Base-by-base conservation (phyloP, 1,140 invertebrate genomes). In the Pentalonia nigronervosa region DNA sequence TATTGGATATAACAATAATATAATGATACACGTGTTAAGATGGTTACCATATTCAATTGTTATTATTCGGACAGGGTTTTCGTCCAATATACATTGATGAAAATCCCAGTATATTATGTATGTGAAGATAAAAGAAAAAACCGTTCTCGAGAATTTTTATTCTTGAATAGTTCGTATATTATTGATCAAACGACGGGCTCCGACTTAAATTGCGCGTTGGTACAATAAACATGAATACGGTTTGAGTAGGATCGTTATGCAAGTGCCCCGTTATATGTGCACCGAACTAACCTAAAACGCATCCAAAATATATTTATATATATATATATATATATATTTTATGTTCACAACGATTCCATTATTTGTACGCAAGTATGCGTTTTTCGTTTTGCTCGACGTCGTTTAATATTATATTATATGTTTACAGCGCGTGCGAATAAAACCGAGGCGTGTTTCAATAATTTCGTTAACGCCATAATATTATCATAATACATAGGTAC, bases 121-220 rank as follows among this genome's bases (percentile, higher is more conserved):
- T 6, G 23, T 36, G 36, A 84, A 84, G 83, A 84, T 84, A 25
- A 84, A 84, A 84, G 34, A 76, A 76, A 76, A 76, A 76, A 84
- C 83, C 34, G 83, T 84, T 41, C n/a, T 76, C 30, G 60, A 76
- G 60, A 76, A 76, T n/a, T 76, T 76, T 76, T 76, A 76, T 76
- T 76, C 60, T 76, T 76, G 60, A 76, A n/a, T 34, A 76, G 60
- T 76, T 34, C 60, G 30, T 76, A 76, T 53, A 41, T 84, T 84
- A 84, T 84, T 84, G 83, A 84, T 84, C 83, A 84, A 84, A 84
- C 83, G 83, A 7, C 60, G 60, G 60, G 60, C 60, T n/a, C 83
- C 83, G 83, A 41, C 41, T 84, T 36, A 84, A 84, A 84, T 84
- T n/a, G n/a, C 36, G 41, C 23, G 83, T 84, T 84, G 23, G 36